Percentiles rank a stretch among this genome's conserved stretches.
These are phyloP conservation scores for Lophotriccus pileatus DNA, from an alignment of 2,797 vertebrate species.

Conservation along the genomic window DNA sequence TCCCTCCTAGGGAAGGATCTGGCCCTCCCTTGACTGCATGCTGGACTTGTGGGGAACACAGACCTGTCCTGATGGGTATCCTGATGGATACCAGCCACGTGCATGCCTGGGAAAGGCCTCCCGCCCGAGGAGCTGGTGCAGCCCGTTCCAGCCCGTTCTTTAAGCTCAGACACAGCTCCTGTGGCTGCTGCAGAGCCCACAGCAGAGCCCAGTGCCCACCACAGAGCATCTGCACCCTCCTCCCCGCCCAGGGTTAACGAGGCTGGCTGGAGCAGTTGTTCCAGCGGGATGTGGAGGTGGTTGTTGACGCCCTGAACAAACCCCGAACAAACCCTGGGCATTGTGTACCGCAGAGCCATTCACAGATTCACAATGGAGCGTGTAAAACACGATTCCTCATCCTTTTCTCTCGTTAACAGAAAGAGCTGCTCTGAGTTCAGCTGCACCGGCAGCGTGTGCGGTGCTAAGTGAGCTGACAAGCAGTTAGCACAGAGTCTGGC, in stretches of 20 bases:
- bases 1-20: neutral
- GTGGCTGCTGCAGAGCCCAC: neutral
- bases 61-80: neutral
- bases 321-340: neutral
- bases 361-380: neutral
- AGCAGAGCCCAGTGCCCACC: neutral
- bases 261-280: rapidly evolving
- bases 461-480: neutral
- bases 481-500: neutral
- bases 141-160: rapidly evolving
- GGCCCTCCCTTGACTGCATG: neutral
- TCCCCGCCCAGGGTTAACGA: rapidly evolving
- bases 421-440: neutral
- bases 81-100: rapidly evolving
- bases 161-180: rapidly evolving
- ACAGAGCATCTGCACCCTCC: neutral
- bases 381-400: neutral
- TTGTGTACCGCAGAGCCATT: neutral
- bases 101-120: neutral
- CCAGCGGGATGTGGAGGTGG: neutral
- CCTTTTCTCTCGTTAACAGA: neutral
- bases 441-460: neutral
- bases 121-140: rapidly evolving
- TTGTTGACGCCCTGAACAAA: neutral
- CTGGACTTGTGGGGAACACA: neutral